Base-by-base conservation (phyloP, 2,888 invertebrate genomes). In the Leptopilina myrica region DNA sequence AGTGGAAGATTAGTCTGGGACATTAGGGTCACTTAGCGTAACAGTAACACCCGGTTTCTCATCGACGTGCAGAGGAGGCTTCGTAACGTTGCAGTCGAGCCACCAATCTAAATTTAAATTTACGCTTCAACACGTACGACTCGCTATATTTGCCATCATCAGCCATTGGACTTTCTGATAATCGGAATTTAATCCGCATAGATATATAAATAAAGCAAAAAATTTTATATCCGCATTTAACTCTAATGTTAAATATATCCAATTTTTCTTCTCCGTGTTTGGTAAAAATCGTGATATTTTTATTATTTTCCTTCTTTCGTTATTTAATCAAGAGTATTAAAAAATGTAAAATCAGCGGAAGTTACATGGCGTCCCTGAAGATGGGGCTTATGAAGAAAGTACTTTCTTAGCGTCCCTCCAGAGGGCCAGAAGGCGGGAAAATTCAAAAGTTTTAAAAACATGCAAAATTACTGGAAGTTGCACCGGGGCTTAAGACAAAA, bases 21-120 rank as follows among this genome's bases (percentile, higher is more conserved):
- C 76, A 80, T 80, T 80, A 77, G 80, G 80, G 79, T 76, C 80
- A 80, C 80, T 79, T 80, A 81, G 81, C 78, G 76, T 73, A 56
- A 73, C 69, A 73, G 69, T 56, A 73, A 73, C 69, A 73, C 69
- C 69, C 56, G 56, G 69, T 73, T 73, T 73, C 69, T 73, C 69
- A 56, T 73, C 69, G 69, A 73, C 49, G 69, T 53, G 69, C 53
- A 49, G 26, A 69, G 56, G 53, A 73, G 56, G 69, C 69, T 73
- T 73, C 69, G 15, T 15, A 69, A 69, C 69, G 53, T 33, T 73
- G 69, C 69, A 69, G 46, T n/a, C 2, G 46, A 49, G 20, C 33
- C 49, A 73, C 69, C 69, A 73, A 73, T 73, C 69, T 73, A 73
- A 73, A 73, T 73, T 73, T 73, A 73, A 73, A 73, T 73, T 49